These are phyloP conservation scores for human DNA, from an alignment of 2,113 vertebrate genomes.

Conservation along the genomic window GRCh38 chr6:15459501-15460000, in stretches of 20 bases:
- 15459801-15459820: conserved; percentile 63
- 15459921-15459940: background rate
- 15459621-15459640: background rate
- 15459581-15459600: background rate
- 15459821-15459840: conserved; percentile 66
- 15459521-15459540: background rate
- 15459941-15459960: background rate
- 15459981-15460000: background rate
- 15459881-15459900: conserved; percentile 15
- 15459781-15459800: conserved; percentile 59
- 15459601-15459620: background rate
- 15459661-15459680: background rate
- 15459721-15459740: background rate
- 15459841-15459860: conserved; percentile 72
- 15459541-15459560: background rate
- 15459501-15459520: background rate
- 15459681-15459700: background rate
- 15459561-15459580: background rate
- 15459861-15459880: conserved; percentile 38
- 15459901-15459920: conserved; percentile 33
- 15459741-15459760: background rate
- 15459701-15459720: background rate
- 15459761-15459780: conserved; percentile 22
- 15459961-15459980: background rate
- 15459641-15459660: background rate